Evolutionary conservation across 2,113 vertebrate species (phyloP), one percentile per base, ranked within the genome.

Genomic region (Rhea americana): DNA sequence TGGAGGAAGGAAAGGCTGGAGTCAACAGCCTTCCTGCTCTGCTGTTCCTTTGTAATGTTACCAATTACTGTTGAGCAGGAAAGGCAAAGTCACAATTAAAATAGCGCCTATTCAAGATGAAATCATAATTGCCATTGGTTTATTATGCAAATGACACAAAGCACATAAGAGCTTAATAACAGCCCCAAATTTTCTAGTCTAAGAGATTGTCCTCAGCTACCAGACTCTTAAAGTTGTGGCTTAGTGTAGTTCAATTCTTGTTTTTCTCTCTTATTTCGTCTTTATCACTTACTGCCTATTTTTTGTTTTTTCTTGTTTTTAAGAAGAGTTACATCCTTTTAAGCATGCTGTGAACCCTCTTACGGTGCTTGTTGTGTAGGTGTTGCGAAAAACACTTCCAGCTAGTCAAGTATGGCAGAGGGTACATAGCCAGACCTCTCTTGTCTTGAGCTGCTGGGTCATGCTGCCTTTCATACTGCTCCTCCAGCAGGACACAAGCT

Each of bases 131-230:
- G 51, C 67, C 45, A 22, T 78, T 77, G 61, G 72, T 37, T 65
- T 39, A 86, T 94, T 39, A 82, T 94, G 90, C 83, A 89, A 75
- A 93, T 93, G n/a, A 63, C 70, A 56, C 80, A 75, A 77, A 79
- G 66, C 51, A 61, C 9, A 12, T 35, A 66, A 39, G 41, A 82
- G 83, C 86, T 68, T 77, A 94, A 43, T 61, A 50, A 19, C 68
- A 4, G 0, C 35, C 25, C 45, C 32, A 32, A 24, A 51, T 50
- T 56, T 80, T 18, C 55, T 50, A 41, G 24, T 62, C 82, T 82
- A 39, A 76, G 37, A 62, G 47, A 21, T 56, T 81, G 26, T 25
- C 82, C 59, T 83, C 89, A 83, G 1, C 83, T 58, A 18, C 73
- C 47, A 59, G 30, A 43, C 45, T n/a, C 16, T 14, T 51, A 13